Conservation (phyloP, 64 coral and sea anemone genomes). For the Montipora capricornis region DNA sequence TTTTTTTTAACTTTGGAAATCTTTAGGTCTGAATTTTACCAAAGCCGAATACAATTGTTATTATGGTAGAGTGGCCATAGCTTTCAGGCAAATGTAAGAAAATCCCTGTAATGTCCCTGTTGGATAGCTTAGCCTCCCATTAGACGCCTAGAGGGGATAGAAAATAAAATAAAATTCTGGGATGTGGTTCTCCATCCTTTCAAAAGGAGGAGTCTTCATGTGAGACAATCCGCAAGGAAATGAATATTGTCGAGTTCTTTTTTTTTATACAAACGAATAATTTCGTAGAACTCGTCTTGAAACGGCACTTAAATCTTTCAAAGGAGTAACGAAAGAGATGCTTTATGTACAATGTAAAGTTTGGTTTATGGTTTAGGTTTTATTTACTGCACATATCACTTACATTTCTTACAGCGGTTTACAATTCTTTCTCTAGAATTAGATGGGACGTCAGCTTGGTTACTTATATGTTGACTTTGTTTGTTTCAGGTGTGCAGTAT, state of each 20-base stretch:
- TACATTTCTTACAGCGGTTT: not conserved
- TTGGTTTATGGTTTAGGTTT: no score
- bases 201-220: no score
- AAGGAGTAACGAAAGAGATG: no score
- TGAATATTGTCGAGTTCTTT: no score
- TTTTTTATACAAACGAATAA: no score
- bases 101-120: not conserved
- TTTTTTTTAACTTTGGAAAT: not conserved
- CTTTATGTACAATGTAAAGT: no score
- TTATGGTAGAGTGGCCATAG: not conserved
- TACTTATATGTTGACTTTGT: not conserved
- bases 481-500: conserved; percentile 74
- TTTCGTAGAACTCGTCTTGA: no score
- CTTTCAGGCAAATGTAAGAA: not conserved
- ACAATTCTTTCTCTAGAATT: not conserved
- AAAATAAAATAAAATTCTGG: not conserved
- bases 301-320: no score
- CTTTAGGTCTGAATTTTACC: not conserved
- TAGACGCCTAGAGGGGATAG: not conserved
- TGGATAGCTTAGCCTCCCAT: not conserved
- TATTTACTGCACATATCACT: not conserved
- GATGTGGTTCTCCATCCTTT: no score
- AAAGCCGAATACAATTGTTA: not conserved
- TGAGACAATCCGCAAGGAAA: no score
- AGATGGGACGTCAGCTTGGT: not conserved